Evolutionary conservation across 2,888 invertebrate species (phyloP).

Genomic region (Cerastoderma edule): DNA sequence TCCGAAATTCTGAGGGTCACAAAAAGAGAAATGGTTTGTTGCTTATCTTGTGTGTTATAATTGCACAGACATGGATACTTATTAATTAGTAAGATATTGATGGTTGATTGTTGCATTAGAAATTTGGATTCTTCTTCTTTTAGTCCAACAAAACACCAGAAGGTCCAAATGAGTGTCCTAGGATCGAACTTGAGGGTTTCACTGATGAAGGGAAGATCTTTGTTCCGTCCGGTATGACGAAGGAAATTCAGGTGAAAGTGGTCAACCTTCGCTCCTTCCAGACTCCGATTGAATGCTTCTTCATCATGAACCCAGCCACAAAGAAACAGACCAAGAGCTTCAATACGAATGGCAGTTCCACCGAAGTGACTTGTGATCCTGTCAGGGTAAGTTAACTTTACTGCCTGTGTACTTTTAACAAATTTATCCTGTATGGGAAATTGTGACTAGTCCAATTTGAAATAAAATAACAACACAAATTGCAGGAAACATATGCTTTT

Average conservation of each 20-base stretch:
- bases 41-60: too few species aligned
- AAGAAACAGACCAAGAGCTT: not conserved
- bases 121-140: constrained; percentile 11
- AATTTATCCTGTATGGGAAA: too few species aligned
- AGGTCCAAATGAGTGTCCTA: constrained; percentile 97
- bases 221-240: constrained; percentile 95
- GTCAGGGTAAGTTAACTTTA: constrained; percentile 2
- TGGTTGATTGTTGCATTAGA: too few species aligned
- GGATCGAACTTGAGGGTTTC: constrained; percentile 89
- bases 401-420: not conserved
- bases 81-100: too few species aligned
- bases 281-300: constrained; percentile 25
- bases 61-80: too few species aligned
- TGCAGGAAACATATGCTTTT: too few species aligned
- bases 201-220: constrained; percentile 94
- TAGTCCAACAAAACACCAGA: constrained; percentile 11
- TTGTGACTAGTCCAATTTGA: not conserved
- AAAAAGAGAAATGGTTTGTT: too few species aligned
- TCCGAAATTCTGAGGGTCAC: too few species aligned
- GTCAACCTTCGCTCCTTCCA: constrained; percentile 90
- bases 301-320: constrained; percentile 12
- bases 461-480: too few species aligned
- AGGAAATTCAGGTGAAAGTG: constrained; percentile 95
- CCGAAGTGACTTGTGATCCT: constrained; percentile 7
- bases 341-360: not conserved